Conservation (phyloP, 1,140 invertebrate species). For the Drosophila serrata region DNA sequence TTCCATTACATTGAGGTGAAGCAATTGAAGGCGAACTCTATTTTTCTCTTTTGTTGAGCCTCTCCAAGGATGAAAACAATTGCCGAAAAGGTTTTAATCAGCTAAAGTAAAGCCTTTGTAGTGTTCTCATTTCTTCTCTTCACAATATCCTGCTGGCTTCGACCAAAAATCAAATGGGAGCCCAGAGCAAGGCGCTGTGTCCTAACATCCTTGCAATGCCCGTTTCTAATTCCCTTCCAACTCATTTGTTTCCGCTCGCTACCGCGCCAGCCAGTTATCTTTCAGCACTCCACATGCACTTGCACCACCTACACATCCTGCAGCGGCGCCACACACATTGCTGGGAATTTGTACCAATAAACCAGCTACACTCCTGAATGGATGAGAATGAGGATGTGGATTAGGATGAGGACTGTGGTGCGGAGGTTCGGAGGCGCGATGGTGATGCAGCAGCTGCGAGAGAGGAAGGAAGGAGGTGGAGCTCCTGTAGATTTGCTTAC, state of each 20-base stretch:
- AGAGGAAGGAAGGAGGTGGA: slow-evolving; percentile 17
- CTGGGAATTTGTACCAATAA: slow-evolving; percentile 68
- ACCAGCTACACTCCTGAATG: slow-evolving; percentile 59
- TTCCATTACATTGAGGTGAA: too few relatives aligned
- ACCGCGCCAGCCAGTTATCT: slow-evolving; percentile 55
- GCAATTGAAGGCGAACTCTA: neutral
- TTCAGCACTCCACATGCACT: slow-evolving; percentile 41
- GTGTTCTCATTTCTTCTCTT: neutral
- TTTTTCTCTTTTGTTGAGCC: slow-evolving; percentile 7
- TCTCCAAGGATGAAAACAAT: slow-evolving; percentile 4
- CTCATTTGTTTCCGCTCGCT: slow-evolving; percentile 54
- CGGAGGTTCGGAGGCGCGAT: neutral
- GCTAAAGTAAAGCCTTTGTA: slow-evolving; percentile 9
- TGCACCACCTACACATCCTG: slow-evolving; percentile 26
- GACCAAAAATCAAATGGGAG: slow-evolving; percentile 24
- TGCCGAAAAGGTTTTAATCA: slow-evolving; percentile 30
- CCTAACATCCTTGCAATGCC: slow-evolving; percentile 6
- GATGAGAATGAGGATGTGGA: slow-evolving; percentile 11
- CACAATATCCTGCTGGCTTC: slow-evolving; percentile 17
- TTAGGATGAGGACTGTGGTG: slow-evolving; percentile 1
- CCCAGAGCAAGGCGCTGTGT: slow-evolving; percentile 14
- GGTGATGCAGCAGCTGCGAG: slow-evolving; percentile 8
- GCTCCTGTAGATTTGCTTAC: slow-evolving; percentile 60
- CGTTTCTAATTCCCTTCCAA: slow-evolving; percentile 53
- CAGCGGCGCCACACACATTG: slow-evolving; percentile 16